A percentile compares a stretch with the other conserved stretches of the same genome.
Evolutionary conservation across 2,113 vertebrate genomes (phyloP).

Genomic region (Alouatta palliata): DNA sequence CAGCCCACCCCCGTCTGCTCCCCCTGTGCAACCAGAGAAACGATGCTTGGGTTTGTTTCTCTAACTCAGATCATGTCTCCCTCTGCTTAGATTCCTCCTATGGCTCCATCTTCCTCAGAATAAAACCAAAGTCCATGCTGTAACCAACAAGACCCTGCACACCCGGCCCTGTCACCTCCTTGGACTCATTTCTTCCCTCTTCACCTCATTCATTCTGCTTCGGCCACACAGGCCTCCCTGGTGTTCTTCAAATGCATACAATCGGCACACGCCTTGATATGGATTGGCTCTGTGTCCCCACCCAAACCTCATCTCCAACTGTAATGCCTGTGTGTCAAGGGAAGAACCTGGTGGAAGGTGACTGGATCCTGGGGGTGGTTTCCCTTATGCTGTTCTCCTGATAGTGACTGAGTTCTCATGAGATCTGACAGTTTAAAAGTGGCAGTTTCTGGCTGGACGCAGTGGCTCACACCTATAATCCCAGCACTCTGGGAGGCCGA

Average conservation of each 20-base stretch:
- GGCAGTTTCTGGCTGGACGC: too few relatives aligned
- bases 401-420: too few relatives aligned
- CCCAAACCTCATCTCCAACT: too few relatives aligned
- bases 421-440: too few relatives aligned
- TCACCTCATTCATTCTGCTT: not conserved
- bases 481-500: too few relatives aligned
- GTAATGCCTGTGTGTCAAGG: too few relatives aligned
- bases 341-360: too few relatives aligned
- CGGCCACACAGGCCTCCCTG: not conserved
- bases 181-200: not conserved
- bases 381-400: too few relatives aligned
- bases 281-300: too few relatives aligned
- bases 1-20: not conserved
- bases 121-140: not conserved
- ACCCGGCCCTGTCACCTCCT: not conserved
- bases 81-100: not conserved
- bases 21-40: not conserved
- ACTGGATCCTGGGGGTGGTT: too few relatives aligned
- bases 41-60: not conserved
- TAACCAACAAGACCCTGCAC: not conserved
- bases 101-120: not conserved
- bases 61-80: not conserved
- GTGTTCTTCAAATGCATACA: not conserved
- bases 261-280: not conserved
- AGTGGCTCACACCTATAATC: too few relatives aligned